Evolutionary conservation across 2,888 invertebrate species (phyloP), one percentile per base, ranked within the genome.

Genomic region (Spilosoma lubricipeda): DNA sequence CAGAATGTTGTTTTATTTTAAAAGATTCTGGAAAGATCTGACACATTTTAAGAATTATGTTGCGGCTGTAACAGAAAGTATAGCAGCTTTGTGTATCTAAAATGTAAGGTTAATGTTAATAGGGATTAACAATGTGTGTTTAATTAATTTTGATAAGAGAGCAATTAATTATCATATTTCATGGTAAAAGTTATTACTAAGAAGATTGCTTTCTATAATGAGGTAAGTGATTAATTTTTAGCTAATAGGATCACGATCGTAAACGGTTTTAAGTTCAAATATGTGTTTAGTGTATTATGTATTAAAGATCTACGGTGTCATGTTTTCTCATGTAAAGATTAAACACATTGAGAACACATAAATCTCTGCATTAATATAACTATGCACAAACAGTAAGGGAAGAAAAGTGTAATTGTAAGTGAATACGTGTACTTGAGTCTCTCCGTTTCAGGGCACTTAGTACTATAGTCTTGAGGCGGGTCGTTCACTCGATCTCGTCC

Each of bases 401-500:
- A 77, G 68, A 73, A 64, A 63, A 76, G 67, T 63, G 27, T 76
- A 71, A 74, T 70, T 73, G 73, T 69, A 80, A 79, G 77, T 80
- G 82, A 77, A 80, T 84, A 85, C 84, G 83, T 82, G 82, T 84
- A 82, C 80, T 79, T 81, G 80, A 79, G 85, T 85, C 84, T 83
- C 82, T 78, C 81, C 80, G 82, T 86, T 87, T 86, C 86, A 87
- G 85, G 86, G 89, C 82, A 85, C 82, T 85, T 82, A 86, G 86
- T 80, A 67, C 83, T 83, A 86, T 82, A 85, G 87, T 87, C 87
- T 86, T 88, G 89, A 86, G 81, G 90, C 74, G 82, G 85, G 91
- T 88, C 91, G 90, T 90, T 92, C 91, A 90, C 92, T 92, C 89
- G 90, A 90, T 89, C 89, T 89, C 90, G 88, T 92, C 91, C 93